Percentiles rank a stretch among this genome's conserved stretches.
Evolutionary conservation across 2,797 vertebrate species (phyloP).

Genomic region (Lacerta bilineata): DNA sequence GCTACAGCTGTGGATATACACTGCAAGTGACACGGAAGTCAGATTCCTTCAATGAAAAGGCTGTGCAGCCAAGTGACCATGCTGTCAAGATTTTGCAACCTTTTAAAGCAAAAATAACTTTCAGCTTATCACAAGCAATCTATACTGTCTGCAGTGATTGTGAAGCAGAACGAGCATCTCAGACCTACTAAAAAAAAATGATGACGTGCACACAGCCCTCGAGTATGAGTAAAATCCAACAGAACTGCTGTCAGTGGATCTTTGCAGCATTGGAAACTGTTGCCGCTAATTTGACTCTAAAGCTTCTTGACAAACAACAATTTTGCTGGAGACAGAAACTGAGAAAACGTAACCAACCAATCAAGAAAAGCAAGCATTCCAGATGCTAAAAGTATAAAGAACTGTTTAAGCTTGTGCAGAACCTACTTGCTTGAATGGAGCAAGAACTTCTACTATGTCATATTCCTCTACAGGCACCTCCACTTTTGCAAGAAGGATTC

Average conservation of each 20-base stretch:
- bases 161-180: neutral
- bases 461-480: too few species aligned
- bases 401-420: too few species aligned
- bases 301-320: neutral
- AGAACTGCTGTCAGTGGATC: neutral
- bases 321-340: neutral
- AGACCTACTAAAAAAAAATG: neutral
- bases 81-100: neutral
- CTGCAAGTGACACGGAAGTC: neutral
- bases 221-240: neutral
- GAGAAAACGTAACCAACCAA: too few species aligned
- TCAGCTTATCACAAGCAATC: neutral
- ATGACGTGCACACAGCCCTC: neutral
- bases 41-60: neutral
- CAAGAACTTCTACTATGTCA: too few species aligned
- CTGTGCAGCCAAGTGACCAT: neutral
- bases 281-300: neutral
- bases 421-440: too few species aligned
- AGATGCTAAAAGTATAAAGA: too few species aligned
- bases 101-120: neutral
- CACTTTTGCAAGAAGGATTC: too few species aligned
- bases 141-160: neutral
- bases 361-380: too few species aligned
- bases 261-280: neutral
- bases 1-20: neutral